Percentiles rank a stretch among this genome's conserved stretches.
Conservation (phyloP, 1,140 invertebrate species). For the Sweltsa coloradensis region DNA sequence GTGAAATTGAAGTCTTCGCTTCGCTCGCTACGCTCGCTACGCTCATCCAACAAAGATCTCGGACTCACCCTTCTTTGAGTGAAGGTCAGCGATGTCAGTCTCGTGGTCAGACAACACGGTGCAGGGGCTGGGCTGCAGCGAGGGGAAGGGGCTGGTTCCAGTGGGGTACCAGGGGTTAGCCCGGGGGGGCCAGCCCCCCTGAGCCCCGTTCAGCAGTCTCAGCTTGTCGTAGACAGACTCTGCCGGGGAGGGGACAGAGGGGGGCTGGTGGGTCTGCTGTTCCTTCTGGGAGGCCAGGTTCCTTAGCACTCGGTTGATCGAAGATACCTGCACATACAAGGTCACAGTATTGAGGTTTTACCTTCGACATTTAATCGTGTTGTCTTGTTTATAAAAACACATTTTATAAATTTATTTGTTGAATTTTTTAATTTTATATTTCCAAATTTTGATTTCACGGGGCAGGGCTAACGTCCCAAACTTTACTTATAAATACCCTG, state of each 20-base stretch:
- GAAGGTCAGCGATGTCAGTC: slow-evolving; percentile 31
- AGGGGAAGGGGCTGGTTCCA: slow-evolving; percentile 35
- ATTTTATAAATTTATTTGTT: no score
- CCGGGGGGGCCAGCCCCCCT: slow-evolving; percentile 29
- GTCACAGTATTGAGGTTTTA: background rate
- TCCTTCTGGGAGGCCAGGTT: slow-evolving; percentile 89
- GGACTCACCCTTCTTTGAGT: slow-evolving; percentile 36
- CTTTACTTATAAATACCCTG: no score
- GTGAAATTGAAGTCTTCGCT: no score
- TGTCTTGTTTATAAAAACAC: background rate
- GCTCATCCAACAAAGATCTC: no score
- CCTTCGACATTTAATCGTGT: background rate
- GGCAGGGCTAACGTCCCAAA: slow-evolving; percentile 15
- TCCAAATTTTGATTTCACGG: no score
- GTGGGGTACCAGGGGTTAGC: slow-evolving; percentile 27
- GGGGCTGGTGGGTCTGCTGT: slow-evolving; percentile 34
- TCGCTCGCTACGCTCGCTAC: no score
- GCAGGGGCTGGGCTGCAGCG: slow-evolving; percentile 30
- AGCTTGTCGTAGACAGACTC: slow-evolving; percentile 75
- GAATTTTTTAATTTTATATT: no score
- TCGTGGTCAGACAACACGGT: slow-evolving; percentile 13
- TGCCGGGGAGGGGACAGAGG: slow-evolving; percentile 32
- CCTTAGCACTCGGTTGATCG: slow-evolving; percentile 94
- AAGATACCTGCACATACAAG: slow-evolving; percentile 68
- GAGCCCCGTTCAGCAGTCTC: slow-evolving; percentile 69